Evolutionary conservation across 92 coral and sea anemone species (phyloP).

Genomic region (Bergia sp.): DNA sequence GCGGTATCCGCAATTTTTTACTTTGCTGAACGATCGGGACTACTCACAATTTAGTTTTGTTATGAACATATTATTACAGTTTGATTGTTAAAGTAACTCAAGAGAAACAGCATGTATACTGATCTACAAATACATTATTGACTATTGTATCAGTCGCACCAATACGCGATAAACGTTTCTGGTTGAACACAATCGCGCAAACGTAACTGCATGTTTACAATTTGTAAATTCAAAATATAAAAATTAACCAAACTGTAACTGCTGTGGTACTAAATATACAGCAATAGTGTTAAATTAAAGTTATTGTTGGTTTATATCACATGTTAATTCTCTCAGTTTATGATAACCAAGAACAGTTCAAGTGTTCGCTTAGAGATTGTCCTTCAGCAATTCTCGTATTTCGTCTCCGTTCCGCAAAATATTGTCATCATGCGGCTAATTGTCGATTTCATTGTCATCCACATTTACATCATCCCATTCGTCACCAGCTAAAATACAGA

Average conservation of each 20-base stretch:
- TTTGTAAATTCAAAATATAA: not conserved
- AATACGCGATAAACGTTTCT: not conserved
- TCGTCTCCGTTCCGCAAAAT: slow-evolving; percentile 17
- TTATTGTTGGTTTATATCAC: too few relatives aligned
- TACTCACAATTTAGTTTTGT: slow-evolving; percentile 15
- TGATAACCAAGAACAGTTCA: too few relatives aligned
- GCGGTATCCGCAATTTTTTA: not conserved
- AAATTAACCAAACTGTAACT: not conserved
- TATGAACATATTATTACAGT: not conserved
- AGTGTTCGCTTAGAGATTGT: not conserved
- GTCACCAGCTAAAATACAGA: slow-evolving; percentile 7
- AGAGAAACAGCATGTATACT: not conserved
- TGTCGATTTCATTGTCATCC: not conserved
- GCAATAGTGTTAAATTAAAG: not conserved
- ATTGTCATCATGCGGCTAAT: slow-evolving; percentile 1
- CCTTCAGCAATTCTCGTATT: not conserved
- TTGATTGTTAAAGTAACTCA: not conserved
- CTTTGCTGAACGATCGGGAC: not conserved
- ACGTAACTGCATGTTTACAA: too few relatives aligned
- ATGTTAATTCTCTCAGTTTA: too few relatives aligned
- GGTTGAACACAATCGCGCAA: not conserved
- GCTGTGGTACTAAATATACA: not conserved
- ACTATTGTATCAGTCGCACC: too few relatives aligned
- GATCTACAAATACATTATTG: too few relatives aligned
- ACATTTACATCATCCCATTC: slow-evolving; percentile 17